Evolutionary conservation across 2,888 invertebrate genomes (phyloP).

Genomic region (Morpho achilles): DNA sequence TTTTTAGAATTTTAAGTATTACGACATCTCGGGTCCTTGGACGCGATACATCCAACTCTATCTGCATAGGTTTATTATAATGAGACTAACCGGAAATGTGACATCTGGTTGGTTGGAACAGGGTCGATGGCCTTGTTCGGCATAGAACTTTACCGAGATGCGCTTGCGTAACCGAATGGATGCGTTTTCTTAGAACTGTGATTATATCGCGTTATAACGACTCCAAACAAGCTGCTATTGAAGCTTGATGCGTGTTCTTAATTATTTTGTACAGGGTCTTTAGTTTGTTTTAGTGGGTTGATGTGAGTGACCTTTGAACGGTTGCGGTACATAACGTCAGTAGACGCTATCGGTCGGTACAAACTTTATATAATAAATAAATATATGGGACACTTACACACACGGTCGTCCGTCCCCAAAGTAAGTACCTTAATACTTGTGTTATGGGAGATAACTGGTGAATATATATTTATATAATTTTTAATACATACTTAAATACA

Average conservation of each 20-base stretch:
- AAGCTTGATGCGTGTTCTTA: neutral
- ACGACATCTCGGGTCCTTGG: neutral
- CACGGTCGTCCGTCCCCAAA: too few relatives aligned
- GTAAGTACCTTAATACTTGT: too few relatives aligned
- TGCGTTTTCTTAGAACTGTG: slow-evolving; percentile 32
- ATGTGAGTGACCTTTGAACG: too few relatives aligned
- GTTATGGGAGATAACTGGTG: too few relatives aligned
- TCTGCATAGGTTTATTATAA: slow-evolving; percentile 27
- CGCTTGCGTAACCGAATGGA: slow-evolving; percentile 36
- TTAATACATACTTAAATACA: too few relatives aligned
- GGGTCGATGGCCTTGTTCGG: slow-evolving; percentile 41
- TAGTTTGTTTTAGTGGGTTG: too few relatives aligned
- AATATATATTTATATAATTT: too few relatives aligned
- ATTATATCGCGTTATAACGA: slow-evolving; percentile 19
- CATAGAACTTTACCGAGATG: slow-evolving; percentile 35
- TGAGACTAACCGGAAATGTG: slow-evolving; percentile 32
- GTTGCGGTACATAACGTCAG: too few relatives aligned
- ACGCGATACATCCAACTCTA: slow-evolving; percentile 11
- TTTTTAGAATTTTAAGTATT: neutral
- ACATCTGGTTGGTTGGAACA: slow-evolving; percentile 29
- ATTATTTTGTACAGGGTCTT: neutral
- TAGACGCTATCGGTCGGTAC: too few relatives aligned
- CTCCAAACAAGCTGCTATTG: slow-evolving; percentile 1
- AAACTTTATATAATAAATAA: too few relatives aligned
- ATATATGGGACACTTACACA: too few relatives aligned